Conservation (phyloP, 2,888 invertebrate genomes). For the Caenorhabditis uteleia region DNA sequence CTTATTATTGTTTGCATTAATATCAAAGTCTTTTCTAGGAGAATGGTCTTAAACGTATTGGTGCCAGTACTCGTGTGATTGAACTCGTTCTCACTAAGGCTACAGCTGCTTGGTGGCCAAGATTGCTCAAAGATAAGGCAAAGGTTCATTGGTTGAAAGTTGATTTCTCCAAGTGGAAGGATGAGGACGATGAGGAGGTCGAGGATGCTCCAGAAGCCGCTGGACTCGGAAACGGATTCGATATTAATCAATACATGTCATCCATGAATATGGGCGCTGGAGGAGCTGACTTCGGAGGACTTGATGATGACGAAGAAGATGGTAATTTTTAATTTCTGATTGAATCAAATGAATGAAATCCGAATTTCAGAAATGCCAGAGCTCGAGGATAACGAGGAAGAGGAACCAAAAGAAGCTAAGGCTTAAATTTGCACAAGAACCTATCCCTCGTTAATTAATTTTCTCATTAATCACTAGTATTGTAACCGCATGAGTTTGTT, state of each 20-base stretch:
- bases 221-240: constrained; percentile 40
- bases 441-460: no score
- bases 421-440: no score
- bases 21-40: constrained; percentile 6
- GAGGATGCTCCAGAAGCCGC: constrained; percentile 74
- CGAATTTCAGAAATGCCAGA: constrained; percentile 48
- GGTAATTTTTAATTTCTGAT: constrained; percentile 7
- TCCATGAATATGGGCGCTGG: constrained; percentile 40
- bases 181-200: constrained; percentile 87
- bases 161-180: constrained; percentile 96
- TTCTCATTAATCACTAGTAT: no score
- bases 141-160: constrained; percentile 76
- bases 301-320: constrained; percentile 44
- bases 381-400: constrained; percentile 53
- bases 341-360: background rate
- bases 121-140: constrained; percentile 70
- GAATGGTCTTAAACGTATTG: constrained; percentile 27
- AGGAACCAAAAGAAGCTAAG: constrained; percentile 20
- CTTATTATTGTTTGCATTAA: constrained; percentile 67
- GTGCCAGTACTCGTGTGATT: constrained; percentile 42
- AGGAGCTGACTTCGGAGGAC: constrained; percentile 38
- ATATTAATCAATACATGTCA: constrained; percentile 49
- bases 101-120: constrained; percentile 72
- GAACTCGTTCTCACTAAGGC: constrained; percentile 68
- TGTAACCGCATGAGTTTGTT: no score